Evolutionary conservation across 1,140 invertebrate genomes (phyloP).

Genomic region (Drosophila auraria): DNA sequence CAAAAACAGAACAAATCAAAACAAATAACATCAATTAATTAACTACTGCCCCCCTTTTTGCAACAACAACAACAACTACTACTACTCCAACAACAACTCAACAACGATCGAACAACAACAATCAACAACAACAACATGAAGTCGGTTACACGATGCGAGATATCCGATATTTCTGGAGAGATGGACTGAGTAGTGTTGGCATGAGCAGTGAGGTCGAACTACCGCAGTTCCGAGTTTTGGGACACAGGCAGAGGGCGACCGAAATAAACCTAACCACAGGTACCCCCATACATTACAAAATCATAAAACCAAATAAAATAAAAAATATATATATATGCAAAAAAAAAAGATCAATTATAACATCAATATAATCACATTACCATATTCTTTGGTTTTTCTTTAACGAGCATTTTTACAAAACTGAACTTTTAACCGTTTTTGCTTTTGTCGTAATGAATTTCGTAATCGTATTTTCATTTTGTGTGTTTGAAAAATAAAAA

Average conservation of each 20-base stretch:
- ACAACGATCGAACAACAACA: slow-evolving; percentile 44
- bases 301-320: slow-evolving; percentile 58
- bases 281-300: slow-evolving; percentile 87
- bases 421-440: slow-evolving; percentile 56
- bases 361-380: slow-evolving; percentile 62
- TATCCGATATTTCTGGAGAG: slow-evolving; percentile 98
- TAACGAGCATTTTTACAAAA: slow-evolving; percentile 62
- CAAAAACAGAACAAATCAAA: slow-evolving; percentile 44
- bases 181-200: slow-evolving; percentile 94
- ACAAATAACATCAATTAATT: slow-evolving; percentile 76
- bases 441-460: slow-evolving; percentile 59
- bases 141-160: slow-evolving; percentile 99
- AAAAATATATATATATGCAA: slow-evolving; percentile 36
- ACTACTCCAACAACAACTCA: slow-evolving; percentile 34
- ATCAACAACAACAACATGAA: slow-evolving; percentile 84
- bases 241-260: slow-evolving; percentile 95
- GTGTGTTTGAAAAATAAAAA: slow-evolving; percentile 55
- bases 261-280: slow-evolving; percentile 97
- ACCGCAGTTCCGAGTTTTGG: slow-evolving; percentile 97
- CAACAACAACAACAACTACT: slow-evolving; percentile 56
- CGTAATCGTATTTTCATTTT: slow-evolving; percentile 62
- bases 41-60: slow-evolving; percentile 79
- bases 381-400: slow-evolving; percentile 70
- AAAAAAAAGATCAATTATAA: slow-evolving; percentile 53
- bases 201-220: slow-evolving; percentile 96